Evolutionary conservation across 1,140 invertebrate genomes (phyloP).

Genomic region (Drosophila kurseongensis): DNA sequence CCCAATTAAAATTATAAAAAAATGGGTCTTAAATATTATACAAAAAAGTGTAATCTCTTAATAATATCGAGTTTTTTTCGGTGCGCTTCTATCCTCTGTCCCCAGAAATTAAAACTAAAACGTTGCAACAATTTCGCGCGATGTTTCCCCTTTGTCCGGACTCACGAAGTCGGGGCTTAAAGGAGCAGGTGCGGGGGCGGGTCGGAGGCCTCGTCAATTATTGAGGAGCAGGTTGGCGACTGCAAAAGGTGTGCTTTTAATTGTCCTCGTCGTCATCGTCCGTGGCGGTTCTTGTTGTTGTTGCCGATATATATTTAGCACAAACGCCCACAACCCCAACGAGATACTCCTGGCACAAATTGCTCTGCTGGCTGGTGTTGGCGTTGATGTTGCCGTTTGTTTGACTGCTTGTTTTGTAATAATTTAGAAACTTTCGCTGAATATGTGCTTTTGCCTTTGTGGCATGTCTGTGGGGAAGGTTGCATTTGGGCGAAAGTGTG

Average conservation of each 20-base stretch:
- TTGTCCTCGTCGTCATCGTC: slow-evolving; percentile 59
- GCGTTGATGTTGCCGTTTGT: slow-evolving; percentile 50
- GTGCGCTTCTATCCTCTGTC: slow-evolving; percentile 5
- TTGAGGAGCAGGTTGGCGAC: slow-evolving; percentile 62
- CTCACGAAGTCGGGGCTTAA: background rate
- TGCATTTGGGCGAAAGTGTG: slow-evolving; percentile 24
- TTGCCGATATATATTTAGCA: slow-evolving; percentile 67
- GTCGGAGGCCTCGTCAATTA: slow-evolving; percentile 70
- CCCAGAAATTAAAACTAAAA: slow-evolving; percentile 71
- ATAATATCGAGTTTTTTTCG: background rate
- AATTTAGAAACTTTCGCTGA: slow-evolving; percentile 81
- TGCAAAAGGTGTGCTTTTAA: slow-evolving; percentile 81
- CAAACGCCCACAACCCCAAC: slow-evolving; percentile 42
- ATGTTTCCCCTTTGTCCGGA: slow-evolving; percentile 61
- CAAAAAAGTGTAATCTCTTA: too few relatives aligned
- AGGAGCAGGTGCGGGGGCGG: background rate
- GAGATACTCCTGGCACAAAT: slow-evolving; percentile 68
- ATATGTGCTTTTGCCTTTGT: slow-evolving; percentile 73
- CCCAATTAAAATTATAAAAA: too few relatives aligned
- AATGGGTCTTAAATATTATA: too few relatives aligned
- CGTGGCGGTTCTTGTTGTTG: slow-evolving; percentile 31
- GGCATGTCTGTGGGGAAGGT: slow-evolving; percentile 32
- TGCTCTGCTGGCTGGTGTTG: slow-evolving; percentile 44
- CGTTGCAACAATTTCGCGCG: slow-evolving; percentile 69
- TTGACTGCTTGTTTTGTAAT: slow-evolving; percentile 78